Conservation (phyloP, 2,888 invertebrate species). For the Parnassius smintheus region DNA sequence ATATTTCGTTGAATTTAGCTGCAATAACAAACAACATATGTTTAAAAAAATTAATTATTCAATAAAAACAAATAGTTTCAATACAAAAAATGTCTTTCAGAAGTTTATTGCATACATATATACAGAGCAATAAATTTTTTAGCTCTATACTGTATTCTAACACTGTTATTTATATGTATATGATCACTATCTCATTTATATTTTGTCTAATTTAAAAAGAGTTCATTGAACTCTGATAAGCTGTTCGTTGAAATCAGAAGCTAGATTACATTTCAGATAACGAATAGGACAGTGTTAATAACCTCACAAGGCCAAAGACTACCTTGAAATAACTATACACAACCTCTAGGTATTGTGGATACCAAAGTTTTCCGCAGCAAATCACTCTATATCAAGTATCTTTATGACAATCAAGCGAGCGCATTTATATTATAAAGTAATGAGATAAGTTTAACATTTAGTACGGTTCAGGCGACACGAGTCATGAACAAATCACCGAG, state of each 20-base stretch:
- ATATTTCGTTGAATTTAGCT: too few species aligned
- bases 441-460: slow-evolving; percentile 49
- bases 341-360: slow-evolving; percentile 75
- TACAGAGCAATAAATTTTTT: too few species aligned
- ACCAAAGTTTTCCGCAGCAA: slow-evolving; percentile 67
- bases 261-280: slow-evolving; percentile 71
- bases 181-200: slow-evolving; percentile 24
- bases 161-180: not conserved
- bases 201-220: slow-evolving; percentile 30
- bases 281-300: slow-evolving; percentile 62
- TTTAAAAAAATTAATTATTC: too few species aligned
- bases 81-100: too few species aligned
- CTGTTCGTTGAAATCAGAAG: slow-evolving; percentile 55
- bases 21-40: too few species aligned
- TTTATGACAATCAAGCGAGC: slow-evolving; percentile 62
- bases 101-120: too few species aligned
- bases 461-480: slow-evolving; percentile 44
- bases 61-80: too few species aligned
- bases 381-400: slow-evolving; percentile 70
- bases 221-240: slow-evolving; percentile 39
- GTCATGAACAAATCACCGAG: slow-evolving; percentile 45
- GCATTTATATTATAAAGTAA: slow-evolving; percentile 47
- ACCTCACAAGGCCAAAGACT: slow-evolving; percentile 72
- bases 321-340: slow-evolving; percentile 70
- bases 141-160: not conserved